These are phyloP conservation scores for Micrasema longulum DNA, from an alignment of 1,140 invertebrate species.

Conservation along the genomic window DNA sequence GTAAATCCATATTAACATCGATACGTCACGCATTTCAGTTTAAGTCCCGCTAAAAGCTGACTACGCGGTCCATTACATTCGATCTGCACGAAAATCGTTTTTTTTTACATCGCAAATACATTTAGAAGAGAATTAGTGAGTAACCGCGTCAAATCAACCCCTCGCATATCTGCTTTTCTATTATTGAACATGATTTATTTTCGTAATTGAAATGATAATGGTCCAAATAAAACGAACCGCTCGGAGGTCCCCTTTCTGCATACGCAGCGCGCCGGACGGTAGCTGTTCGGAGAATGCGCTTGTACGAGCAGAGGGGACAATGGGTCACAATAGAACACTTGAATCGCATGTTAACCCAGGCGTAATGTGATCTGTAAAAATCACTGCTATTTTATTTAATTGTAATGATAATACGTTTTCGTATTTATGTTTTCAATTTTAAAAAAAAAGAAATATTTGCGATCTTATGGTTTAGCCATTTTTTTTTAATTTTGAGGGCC, in stretches of 20 bases:
- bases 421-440: no score
- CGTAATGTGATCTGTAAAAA: constrained; percentile 27
- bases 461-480: no score
- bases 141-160: constrained; percentile 33
- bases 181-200: constrained; percentile 38
- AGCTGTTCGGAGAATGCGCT: background rate
- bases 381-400: constrained; percentile 26
- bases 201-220: constrained; percentile 40
- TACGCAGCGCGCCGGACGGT: background rate
- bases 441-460: no score
- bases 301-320: constrained; percentile 8
- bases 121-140: constrained; percentile 23
- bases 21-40: constrained; percentile 3
- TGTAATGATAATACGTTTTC: constrained; percentile 19
- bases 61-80: constrained; percentile 24
- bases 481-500: no score
- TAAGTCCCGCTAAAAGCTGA: background rate
- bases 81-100: constrained; percentile 19
- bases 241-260: background rate
- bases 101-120: constrained; percentile 16
- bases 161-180: constrained; percentile 1
- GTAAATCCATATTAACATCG: background rate
- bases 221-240: constrained; percentile 28
- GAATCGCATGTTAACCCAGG: constrained; percentile 34
- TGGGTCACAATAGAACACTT: constrained; percentile 19